Evolutionary conservation across 2,888 invertebrate genomes (phyloP), one percentile per base, ranked within the genome.

Genomic region (Exocentrus adspersus): DNA sequence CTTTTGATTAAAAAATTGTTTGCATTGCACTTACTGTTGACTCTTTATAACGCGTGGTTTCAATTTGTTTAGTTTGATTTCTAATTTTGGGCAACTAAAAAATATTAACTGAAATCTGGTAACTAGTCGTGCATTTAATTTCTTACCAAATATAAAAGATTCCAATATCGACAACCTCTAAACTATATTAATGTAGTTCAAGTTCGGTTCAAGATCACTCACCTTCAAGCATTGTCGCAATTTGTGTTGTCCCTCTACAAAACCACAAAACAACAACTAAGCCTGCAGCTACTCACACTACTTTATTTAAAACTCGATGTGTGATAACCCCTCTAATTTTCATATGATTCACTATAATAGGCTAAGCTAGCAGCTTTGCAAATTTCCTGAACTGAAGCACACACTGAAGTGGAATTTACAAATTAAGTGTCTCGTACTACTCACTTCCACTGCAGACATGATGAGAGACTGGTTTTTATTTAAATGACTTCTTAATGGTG

Each of bases 221-320:
- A 54, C 54, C 54, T 54, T 14, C 10, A 43, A 10, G 17, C 54
- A 54, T 54, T 17, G 20, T 45, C 43, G 43, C 43, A 43, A 28
- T 21, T 19, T 14, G 7, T 19, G n/a, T 19, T 37, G 12, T n/a
- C 9, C 28, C 43, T 41, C 54, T 54, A 30, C 17, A 2, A 30
- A 54, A 17, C 14, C 54, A 54, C 54, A 45, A 54, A 54, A 54
- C 43, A 54, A 43, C 28, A 54, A 53, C 4, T 10, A 42, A 54
- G 32, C 19, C 28, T 4, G 16, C 54, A 14, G 10, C 17, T 9
- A 54, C 12, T 3, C 30, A 24, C 4, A 43, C 43, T 43, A 17
- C 16, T 12, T 54, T 21, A 19, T 43, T 54, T 28, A 43, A n/a
- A 24, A 37, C 37, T n/a, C 16, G 6, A 32, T 12, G 14, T 53